Evolutionary conservation across 2,797 vertebrate species (phyloP), one percentile per base, ranked within the genome.

Genomic region (Centroberyx gerrardi): DNA sequence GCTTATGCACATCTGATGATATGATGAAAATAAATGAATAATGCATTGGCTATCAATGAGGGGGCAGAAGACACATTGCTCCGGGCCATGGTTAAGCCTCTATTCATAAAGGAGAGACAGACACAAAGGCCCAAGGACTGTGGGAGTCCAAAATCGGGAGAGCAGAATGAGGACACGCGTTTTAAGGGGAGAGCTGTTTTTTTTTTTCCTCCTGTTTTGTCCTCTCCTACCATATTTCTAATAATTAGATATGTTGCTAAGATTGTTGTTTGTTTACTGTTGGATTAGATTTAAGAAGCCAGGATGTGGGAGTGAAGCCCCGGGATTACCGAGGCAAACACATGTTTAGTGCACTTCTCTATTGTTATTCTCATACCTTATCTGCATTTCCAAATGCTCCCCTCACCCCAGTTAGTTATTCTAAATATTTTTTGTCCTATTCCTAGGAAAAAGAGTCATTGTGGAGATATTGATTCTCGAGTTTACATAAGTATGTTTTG

Each of bases 1-100:
- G 90, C 90, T 92, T 89, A 93, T 91, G 92, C 90, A 91, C 92
- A 88, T 94, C 90, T 92, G 92, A 94, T 91, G 88, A 94, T 92
- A 89, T 90, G 89, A 94, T 90, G 90, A 92, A 94, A 93, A 94
- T 93, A 92, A 93, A 94, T 95, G 94, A 95, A 95, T 95, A 92
- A 94, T 95, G 94, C 93, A 94, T 93, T 89, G 90, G 89, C 90
- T 90, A 93, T 94, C 93, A 94, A 93, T 93, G 93, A 94, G 91
- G 91, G 92, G 91, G 90, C 90, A 90, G 89, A 90, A 92, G 92
- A 93, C 76, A 83, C 93, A 93, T 93, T 83, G 93, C 94, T 93
- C 85, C 86, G 77, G 94, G 94, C 94, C 90, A 94, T 90, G 82
- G 90, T 85, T 94, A 94, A 94, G 93, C 93, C 91, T 87, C 92